Evolutionary conservation across 2,888 invertebrate genomes (phyloP), one percentile per base, ranked within the genome.

Genomic region (Thelaira solivaga): DNA sequence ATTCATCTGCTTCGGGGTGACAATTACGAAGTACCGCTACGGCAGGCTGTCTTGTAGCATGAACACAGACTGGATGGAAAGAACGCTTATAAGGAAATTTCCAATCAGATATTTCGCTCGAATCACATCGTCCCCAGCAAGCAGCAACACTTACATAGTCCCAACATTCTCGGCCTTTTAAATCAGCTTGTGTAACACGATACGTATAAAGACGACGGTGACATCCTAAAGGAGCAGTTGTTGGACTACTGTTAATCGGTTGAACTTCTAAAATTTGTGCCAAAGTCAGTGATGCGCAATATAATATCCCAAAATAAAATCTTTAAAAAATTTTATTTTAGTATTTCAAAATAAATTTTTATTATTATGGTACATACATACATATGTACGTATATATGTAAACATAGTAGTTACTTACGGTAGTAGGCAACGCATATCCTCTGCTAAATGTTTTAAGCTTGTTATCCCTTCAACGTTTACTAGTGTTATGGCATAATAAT

Each of bases 61-160:
- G 96, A 36, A 86, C 93, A 88, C 96, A 97, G 1, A 96, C 96
- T 0, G 95, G 95, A 87, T 97, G 96, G 83, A 93, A 92, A 0
- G 95, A 95, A 79, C 93, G 92, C 87, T 96, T 96, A 89, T 93
- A 96, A 0, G 96, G 96, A 86, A 96, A 96, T 86, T 94, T 92
- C 94, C 95, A 96, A 89, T 96, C 96, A 0, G 95, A 93, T 87
- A 95, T 95, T 91, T 96, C 95, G 86, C 94, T 94, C 0, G 95
- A 94, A 86, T 95, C 95, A 85, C 96, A 96, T 57, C 94, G 90
- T 16, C 96, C 96, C 91, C 94, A 95, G 86, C 96, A 96, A 0
- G 94, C 93, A 85, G 93, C 92, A 0, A 95, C 94, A 39, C 92
- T 92, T 10, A 96, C 91, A 61, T 90, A 90, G 83, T 94, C 95